phyloP scores from a whole-genome alignment of 2,113 vertebrate species.

The Phalacrocorax brasilianus region DNA sequence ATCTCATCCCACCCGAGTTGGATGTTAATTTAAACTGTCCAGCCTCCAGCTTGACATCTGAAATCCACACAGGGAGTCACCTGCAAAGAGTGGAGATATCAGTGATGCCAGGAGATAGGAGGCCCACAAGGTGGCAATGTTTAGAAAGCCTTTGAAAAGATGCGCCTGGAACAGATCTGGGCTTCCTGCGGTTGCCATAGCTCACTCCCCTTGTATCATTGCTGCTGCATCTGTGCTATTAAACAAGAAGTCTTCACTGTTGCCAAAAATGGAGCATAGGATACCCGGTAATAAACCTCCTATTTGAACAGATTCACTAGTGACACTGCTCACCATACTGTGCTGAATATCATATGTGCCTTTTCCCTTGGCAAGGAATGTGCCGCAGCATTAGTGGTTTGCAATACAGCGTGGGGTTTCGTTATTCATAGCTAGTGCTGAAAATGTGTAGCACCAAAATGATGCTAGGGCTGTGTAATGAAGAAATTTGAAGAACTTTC shows the following conservation, averaged over 20 bases:
- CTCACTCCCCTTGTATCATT: background rate
- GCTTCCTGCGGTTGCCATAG: background rate
- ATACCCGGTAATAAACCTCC: background rate
- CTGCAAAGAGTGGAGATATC: background rate
- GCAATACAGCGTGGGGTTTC: background rate
- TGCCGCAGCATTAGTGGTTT: background rate
- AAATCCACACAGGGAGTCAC: background rate
- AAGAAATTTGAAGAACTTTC: background rate
- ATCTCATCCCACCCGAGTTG: accelerated
- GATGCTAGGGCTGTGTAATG: background rate
- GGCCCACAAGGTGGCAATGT: conserved; percentile 79
- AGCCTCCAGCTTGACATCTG: background rate
- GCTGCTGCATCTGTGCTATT: background rate
- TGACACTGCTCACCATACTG: accelerated
- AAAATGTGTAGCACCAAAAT: background rate
- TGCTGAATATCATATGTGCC: background rate
- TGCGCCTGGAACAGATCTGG: background rate
- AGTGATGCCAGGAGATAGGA: conserved; percentile 23
- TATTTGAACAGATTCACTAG: background rate
- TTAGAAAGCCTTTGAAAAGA: conserved; percentile 63
- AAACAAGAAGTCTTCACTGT: background rate
- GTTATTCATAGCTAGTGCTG: background rate
- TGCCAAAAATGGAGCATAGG: background rate
- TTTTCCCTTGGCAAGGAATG: background rate
- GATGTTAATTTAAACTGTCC: background rate